Conservation (phyloP, 2,888 invertebrate species). For the Mesochorus sp. region DNA sequence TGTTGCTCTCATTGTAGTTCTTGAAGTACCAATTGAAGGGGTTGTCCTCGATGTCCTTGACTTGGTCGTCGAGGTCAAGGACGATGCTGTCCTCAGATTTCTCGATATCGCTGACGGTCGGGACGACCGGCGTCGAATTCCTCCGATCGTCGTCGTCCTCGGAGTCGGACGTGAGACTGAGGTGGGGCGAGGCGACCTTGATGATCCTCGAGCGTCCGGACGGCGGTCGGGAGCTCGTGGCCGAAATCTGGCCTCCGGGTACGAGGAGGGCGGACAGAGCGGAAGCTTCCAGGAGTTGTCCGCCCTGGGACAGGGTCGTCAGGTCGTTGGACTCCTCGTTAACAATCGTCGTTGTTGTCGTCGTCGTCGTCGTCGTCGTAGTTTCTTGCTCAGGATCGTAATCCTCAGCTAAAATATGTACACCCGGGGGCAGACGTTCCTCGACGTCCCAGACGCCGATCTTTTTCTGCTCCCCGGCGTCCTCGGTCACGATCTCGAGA, state of each 20-base stretch:
- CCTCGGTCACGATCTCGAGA: conserved; percentile 64
- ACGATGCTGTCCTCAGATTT: background rate
- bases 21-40: conserved; percentile 93
- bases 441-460: conserved; percentile 50
- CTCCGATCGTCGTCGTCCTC: conserved; percentile 57
- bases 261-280: conserved; percentile 86
- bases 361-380: no score
- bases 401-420: conserved; percentile 31
- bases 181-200: conserved; percentile 83
- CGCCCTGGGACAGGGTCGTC: conserved; percentile 63
- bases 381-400: no score
- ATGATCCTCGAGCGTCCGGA: conserved; percentile 85
- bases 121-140: no score
- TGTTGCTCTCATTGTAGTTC: conserved; percentile 88
- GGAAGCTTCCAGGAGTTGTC: conserved; percentile 81
- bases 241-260: conserved; percentile 84
- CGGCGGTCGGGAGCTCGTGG: conserved; percentile 78
- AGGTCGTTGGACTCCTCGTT: conserved; percentile 3
- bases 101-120: background rate
- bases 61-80: conserved; percentile 79
- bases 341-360: conserved; percentile 31
- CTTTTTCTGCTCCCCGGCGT: conserved; percentile 55
- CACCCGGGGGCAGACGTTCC: conserved; percentile 39
- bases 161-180: conserved; percentile 57
- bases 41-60: conserved; percentile 83